Conservation (phyloP, 2,888 invertebrate genomes). For the Globia sparganii region DNA sequence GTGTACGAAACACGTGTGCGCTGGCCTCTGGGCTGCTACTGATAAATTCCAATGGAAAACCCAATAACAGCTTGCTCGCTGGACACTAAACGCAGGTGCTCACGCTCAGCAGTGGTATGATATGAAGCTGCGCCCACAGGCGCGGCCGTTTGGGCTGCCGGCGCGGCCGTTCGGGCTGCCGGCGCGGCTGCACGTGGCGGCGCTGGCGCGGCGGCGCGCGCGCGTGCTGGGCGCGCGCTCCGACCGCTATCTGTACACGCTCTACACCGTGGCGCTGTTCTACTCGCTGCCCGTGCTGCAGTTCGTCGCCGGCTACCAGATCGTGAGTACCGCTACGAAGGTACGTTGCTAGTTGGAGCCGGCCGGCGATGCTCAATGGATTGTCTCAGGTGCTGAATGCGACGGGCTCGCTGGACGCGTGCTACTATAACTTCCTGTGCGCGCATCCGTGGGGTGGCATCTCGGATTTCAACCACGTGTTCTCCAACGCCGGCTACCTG, state of each 20-base stretch:
- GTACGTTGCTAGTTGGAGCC: background rate
- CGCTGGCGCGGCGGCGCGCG: constrained; percentile 81
- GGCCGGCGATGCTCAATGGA: background rate
- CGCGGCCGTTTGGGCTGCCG: constrained; percentile 84
- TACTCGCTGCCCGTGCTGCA: constrained; percentile 97
- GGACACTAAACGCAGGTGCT: no score
- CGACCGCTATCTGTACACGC: constrained; percentile 90
- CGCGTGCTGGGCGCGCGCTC: constrained; percentile 87
- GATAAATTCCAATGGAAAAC: background rate
- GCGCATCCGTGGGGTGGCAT: constrained; percentile 94
- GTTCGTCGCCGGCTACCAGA: constrained; percentile 95
- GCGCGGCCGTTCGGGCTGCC: constrained; percentile 85
- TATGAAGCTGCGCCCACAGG: background rate
- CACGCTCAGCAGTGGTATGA: background rate
- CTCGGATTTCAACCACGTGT: constrained; percentile 96
- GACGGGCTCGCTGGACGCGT: constrained; percentile 96
- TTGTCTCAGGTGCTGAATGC: constrained; percentile 91
- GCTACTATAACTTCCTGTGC: constrained; percentile 97
- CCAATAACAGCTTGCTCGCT: background rate
- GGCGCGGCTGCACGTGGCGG: constrained; percentile 83
- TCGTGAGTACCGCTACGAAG: constrained; percentile 81
- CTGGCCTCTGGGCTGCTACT: background rate
- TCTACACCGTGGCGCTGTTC: constrained; percentile 95
- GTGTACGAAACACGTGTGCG: background rate
- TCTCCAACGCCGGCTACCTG: constrained; percentile 96